Evolutionary conservation across 30 jellyfish, hydroid and myxozoan species (phyloP).

Genomic region (Aurelia aurita complex sp. Pacific): DNA sequence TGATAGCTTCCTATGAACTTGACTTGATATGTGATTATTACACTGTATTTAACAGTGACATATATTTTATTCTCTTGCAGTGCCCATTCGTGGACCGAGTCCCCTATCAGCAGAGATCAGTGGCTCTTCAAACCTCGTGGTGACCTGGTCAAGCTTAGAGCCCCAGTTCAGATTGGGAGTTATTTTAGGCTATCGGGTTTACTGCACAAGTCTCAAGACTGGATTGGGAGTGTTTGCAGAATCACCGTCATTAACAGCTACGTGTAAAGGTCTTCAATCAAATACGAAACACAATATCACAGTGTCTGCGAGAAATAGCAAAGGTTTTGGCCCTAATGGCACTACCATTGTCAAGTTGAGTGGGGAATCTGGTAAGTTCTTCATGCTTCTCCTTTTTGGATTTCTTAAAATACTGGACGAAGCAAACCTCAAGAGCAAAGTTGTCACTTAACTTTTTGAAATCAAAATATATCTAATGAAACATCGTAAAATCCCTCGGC

Average conservation of each 20-base stretch:
- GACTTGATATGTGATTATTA: no score
- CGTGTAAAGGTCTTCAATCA: slow-evolving; percentile 1
- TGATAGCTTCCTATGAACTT: no score
- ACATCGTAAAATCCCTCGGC: no score
- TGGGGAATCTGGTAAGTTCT: slow-evolving; percentile 20
- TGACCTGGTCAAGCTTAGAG: slow-evolving; percentile 25
- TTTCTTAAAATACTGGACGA: no score
- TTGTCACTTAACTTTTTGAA: no score
- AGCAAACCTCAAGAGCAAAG: no score
- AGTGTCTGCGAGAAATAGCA: slow-evolving; percentile 9
- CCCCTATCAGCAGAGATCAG: slow-evolving; percentile 12
- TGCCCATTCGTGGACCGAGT: slow-evolving; percentile 23
- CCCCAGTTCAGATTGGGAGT: slow-evolving; percentile 15
- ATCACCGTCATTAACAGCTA: neutral
- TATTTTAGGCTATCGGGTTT: slow-evolving; percentile 28
- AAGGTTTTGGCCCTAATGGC: slow-evolving; percentile 31
- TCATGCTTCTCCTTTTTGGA: no score
- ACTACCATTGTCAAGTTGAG: neutral
- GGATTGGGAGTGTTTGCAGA: neutral
- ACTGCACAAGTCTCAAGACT: slow-evolving; percentile 3
- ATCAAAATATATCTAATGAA: no score
- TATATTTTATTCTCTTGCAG: neutral
- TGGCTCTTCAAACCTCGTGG: slow-evolving; percentile 2
- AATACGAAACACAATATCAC: neutral
- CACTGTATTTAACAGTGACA: no score